Percentiles rank a stretch among this genome's conserved stretches.
phyloP scores from a whole-genome alignment of 2,888 invertebrate species.

The Steinernema hermaphroditum region DNA sequence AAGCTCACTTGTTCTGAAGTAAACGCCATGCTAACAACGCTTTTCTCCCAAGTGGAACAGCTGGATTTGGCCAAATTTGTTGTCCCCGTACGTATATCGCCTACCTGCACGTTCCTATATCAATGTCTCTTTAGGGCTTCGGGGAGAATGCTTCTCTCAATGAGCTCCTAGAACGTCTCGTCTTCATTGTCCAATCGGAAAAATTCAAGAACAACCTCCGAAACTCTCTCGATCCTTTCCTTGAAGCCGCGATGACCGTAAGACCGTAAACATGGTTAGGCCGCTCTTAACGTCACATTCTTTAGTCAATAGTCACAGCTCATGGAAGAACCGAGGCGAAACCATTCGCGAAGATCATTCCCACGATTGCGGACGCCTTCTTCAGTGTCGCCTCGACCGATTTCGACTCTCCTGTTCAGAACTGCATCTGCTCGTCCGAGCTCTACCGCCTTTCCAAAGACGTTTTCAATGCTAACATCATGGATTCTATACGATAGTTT shows the following conservation, averaged over 20 bases:
- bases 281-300: not conserved
- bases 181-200: not conserved
- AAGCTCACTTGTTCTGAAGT: not conserved
- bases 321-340: not conserved
- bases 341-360: not conserved
- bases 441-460: not conserved
- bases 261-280: not conserved
- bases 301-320: not conserved
- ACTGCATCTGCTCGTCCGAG: conserved; percentile 4
- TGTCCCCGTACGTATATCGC: not conserved
- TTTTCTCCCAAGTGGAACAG: not conserved
- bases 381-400: not conserved
- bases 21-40: not conserved
- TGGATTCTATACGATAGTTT: too few species aligned
- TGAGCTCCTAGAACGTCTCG: not conserved
- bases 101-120: not conserved
- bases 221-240: not conserved
- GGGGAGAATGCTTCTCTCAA: not conserved
- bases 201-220: not conserved
- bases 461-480: not conserved
- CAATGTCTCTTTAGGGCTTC: not conserved
- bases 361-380: not conserved
- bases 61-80: not conserved
- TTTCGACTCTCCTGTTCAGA: conserved; percentile 1
- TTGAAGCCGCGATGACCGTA: not conserved